A percentile compares a stretch with the other conserved stretches of the same genome.
phyloP scores from a whole-genome alignment of 2,888 invertebrate genomes.

The Brenthis daphne region DNA sequence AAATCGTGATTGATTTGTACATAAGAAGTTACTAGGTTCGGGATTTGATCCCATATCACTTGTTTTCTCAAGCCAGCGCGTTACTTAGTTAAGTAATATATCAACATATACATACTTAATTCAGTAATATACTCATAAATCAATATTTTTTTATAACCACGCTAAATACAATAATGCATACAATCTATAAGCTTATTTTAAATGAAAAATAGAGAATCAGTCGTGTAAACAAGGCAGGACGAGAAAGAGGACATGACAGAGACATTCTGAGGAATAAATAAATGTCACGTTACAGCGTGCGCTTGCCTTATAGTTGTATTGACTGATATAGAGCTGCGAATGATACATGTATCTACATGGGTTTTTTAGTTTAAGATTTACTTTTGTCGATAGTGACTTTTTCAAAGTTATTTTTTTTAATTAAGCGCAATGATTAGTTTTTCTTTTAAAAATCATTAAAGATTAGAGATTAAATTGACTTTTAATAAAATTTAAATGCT shows the following conservation, averaged over 20 bases:
- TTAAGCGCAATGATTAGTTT: no score
- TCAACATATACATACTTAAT: no score
- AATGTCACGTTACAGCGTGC: constrained; percentile 69
- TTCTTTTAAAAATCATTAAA: no score
- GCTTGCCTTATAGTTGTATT: constrained; percentile 56
- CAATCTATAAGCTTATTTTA: constrained; percentile 27
- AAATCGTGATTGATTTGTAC: no score
- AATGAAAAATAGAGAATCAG: constrained; percentile 43
- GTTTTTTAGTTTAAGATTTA: no score
- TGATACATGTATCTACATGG: constrained; percentile 51
- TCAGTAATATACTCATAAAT: neutral
- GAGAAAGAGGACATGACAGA: constrained; percentile 64
- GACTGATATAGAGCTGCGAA: constrained; percentile 68
- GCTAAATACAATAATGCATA: constrained; percentile 22
- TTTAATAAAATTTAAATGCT: neutral
- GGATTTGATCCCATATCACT: no score
- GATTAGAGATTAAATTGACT: no score
- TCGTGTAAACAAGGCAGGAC: constrained; percentile 64
- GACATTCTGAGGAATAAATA: constrained; percentile 76
- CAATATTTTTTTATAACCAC: neutral
- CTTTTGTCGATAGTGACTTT: no score
- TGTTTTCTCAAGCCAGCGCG: no score
- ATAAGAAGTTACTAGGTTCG: no score
- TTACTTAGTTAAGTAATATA: no score
- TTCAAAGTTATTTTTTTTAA: no score